phyloP scores from a whole-genome alignment of 2,113 vertebrate species.

The Hippocampus comes region DNA sequence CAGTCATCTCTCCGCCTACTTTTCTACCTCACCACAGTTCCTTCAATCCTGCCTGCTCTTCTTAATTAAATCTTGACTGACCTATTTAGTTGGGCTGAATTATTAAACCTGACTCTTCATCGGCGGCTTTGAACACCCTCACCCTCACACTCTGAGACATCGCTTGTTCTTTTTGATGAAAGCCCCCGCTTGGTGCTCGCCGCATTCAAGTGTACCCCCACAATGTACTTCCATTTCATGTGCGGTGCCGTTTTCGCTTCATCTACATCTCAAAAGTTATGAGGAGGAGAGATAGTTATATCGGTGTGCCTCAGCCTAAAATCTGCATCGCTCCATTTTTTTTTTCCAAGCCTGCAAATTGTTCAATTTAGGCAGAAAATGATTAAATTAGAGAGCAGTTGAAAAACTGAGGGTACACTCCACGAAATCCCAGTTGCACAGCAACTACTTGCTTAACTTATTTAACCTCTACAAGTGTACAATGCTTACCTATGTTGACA shows the following conservation, averaged over 20 bases:
- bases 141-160: slow-evolving; percentile 17
- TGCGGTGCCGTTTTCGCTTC: neutral
- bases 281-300: neutral
- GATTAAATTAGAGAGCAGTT: no score
- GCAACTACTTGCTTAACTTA: no score
- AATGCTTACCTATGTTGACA: no score
- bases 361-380: no score
- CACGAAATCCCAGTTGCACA: no score
- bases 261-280: neutral
- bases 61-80: slow-evolving; percentile 53
- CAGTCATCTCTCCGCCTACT: slow-evolving; percentile 12
- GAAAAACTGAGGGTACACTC: no score
- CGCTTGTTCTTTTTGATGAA: slow-evolving; percentile 11
- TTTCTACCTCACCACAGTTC: neutral
- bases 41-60: slow-evolving; percentile 16
- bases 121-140: slow-evolving; percentile 17
- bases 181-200: neutral
- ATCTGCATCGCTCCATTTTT: neutral
- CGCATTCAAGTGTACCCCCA: neutral
- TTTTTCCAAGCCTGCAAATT: neutral
- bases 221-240: neutral
- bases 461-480: no score
- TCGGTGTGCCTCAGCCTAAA: neutral
- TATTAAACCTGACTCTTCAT: slow-evolving; percentile 38
- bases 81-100: slow-evolving; percentile 52